Percentiles rank a stretch among this genome's conserved stretches.
phyloP scores from a whole-genome alignment of 2,797 vertebrate species.

The Enteromius thamalakanensis region DNA sequence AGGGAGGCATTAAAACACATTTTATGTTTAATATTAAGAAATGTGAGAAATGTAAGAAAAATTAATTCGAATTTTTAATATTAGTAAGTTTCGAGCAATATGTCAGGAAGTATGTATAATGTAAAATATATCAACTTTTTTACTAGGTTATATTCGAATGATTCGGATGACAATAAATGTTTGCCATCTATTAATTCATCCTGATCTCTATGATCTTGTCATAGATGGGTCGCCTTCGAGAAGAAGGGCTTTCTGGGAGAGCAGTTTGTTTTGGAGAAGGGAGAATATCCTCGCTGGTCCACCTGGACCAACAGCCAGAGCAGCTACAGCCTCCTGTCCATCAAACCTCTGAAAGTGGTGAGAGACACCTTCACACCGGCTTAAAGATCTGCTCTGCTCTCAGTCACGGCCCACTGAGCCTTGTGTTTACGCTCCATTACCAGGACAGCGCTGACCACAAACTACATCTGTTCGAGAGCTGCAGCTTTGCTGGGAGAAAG shows the following conservation, averaged over 20 bases:
- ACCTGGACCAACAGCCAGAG: constrained; percentile 91
- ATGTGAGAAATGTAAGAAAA: not conserved
- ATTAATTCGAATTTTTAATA: not conserved
- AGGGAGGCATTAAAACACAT: not conserved
- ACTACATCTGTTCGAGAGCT: constrained; percentile 88
- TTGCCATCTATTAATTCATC: constrained; percentile 2
- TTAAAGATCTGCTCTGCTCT: not conserved
- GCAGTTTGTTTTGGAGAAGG: constrained; percentile 92
- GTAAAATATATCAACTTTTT: not conserved
- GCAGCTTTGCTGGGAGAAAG: constrained; percentile 82
- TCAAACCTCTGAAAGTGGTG: constrained; percentile 86
- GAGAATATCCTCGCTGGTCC: constrained; percentile 91
- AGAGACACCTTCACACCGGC: constrained; percentile 55
- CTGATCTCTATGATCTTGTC: not conserved
- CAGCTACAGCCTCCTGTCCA: constrained; percentile 85
- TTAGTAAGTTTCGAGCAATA: not conserved
- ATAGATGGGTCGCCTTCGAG: constrained; percentile 82
- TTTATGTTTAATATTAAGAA: not conserved
- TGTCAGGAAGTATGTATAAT: not conserved
- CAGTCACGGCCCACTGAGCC: not conserved
- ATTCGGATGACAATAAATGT: not conserved
- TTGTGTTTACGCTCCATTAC: constrained; percentile 25
- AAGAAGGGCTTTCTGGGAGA: constrained; percentile 79
- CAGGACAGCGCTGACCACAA: constrained; percentile 89
- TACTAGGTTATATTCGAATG: not conserved